Conservation (phyloP, 2,888 invertebrate species). For the Alloplasta piceator region DNA sequence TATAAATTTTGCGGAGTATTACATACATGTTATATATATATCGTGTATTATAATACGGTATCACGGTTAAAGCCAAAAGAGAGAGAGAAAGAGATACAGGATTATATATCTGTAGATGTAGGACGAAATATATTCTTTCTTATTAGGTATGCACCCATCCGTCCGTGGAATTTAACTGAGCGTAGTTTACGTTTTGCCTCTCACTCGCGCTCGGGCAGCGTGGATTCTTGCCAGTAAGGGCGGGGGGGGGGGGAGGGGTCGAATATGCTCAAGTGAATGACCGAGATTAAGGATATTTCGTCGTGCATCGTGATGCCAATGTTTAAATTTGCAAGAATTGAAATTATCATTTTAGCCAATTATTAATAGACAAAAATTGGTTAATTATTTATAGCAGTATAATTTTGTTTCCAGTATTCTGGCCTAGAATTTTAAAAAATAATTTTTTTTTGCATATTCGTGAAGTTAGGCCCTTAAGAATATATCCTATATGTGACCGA, state of each 20-base stretch:
- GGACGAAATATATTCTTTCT: slow-evolving; percentile 7
- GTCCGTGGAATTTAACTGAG: slow-evolving; percentile 43
- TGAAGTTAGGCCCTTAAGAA: no score
- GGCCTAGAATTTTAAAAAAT: no score
- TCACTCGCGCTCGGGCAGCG: slow-evolving; percentile 11
- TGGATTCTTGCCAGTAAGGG: slow-evolving; percentile 13
- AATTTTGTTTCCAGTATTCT: no score
- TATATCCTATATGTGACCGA: background rate
- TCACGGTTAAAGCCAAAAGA: background rate
- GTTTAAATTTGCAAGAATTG: no score
- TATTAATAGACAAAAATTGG: no score
- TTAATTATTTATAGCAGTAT: no score
- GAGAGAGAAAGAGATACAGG: slow-evolving; percentile 3
- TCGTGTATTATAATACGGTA: slow-evolving; percentile 4
- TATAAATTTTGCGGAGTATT: slow-evolving; percentile 38
- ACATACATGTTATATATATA: slow-evolving; percentile 2
- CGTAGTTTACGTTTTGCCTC: slow-evolving; percentile 8
- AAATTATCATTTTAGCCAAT: no score
- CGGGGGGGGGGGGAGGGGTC: background rate
- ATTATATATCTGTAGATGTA: background rate
- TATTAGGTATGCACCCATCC: slow-evolving; percentile 28
- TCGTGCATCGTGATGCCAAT: background rate
- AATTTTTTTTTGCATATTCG: no score
- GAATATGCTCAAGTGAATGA: background rate
- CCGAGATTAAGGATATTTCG: slow-evolving; percentile 9